Evolutionary conservation across 2,113 vertebrate species (phyloP).

Genomic region (Tringa solitaria): DNA sequence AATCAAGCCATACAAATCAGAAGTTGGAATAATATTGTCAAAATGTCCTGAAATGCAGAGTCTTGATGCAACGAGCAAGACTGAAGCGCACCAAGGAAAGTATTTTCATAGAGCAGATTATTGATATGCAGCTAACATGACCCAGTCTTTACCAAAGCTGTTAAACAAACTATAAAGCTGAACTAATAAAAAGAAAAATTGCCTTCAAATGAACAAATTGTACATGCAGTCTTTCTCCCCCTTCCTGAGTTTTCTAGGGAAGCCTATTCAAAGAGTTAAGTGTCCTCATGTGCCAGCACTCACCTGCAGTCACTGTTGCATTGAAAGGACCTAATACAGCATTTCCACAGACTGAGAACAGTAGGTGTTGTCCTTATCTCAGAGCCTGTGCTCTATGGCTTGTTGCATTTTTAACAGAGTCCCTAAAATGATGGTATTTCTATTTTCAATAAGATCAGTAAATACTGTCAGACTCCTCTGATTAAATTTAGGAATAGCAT

Average conservation of each 20-base stretch:
- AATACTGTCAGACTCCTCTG: background rate
- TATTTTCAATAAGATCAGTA: background rate
- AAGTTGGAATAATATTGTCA: background rate
- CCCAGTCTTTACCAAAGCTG: background rate
- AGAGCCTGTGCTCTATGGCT: background rate
- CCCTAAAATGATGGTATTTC: background rate
- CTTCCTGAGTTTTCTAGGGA: background rate
- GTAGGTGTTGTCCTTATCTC: background rate
- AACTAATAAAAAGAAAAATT: background rate
- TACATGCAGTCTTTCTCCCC: background rate
- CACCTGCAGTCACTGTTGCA: background rate
- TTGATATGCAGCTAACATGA: background rate
- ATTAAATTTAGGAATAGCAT: background rate
- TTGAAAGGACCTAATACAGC: background rate
- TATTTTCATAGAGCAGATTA: background rate
- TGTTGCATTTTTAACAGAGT: background rate
- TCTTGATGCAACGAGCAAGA: fast-evolving
- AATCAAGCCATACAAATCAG: background rate
- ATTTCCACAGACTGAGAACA: background rate
- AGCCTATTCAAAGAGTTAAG: background rate
- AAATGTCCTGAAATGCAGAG: background rate
- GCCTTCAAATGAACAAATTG: background rate
- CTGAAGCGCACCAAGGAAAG: background rate
- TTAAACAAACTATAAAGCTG: background rate
- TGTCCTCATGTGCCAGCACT: background rate